Base-by-base conservation (phyloP, 2,113 vertebrate species). In the Hippopotamus amphibius region DNA sequence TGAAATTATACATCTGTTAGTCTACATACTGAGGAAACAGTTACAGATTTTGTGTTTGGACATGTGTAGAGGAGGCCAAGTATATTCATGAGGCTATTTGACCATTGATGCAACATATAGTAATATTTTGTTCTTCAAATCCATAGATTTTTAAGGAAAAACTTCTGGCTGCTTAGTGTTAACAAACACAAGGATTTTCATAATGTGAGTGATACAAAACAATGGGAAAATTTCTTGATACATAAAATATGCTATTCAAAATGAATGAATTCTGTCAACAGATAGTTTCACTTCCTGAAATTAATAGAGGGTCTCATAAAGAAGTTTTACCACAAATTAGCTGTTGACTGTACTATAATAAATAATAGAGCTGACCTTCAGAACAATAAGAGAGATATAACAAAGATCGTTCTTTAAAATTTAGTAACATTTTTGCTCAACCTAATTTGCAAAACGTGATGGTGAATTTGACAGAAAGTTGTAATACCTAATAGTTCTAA, bases 211-310 rank as follows among this genome's bases (percentile, higher is more conserved):
- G 50, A 94, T 94, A 88, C 33, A 92, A 66, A 93, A 71, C 33
- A 55, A 65, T 46, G 21, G 26, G 50, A 89, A 14, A 90, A 96
- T 48, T 46, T 94, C 76, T 82, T 48, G 46, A 80, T 95, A 59
- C 8, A 28, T 96, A 57, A 95, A 95, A 77, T 24, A 63, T 92
- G 66, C 79, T 88, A 68, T 97, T 95, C 88, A 87, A 92, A 96
- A 91, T 95, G 61, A 94, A 83, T 88, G 76, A 95, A 96, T 96
- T 96, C 87, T 95, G 77, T 97, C 82, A 97, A 90, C 69, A 96
- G 93, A 55, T 95, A 12, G 1, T 95, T 98, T 93, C 21, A 90
- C 82, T 93, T 97, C 46, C 81, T 92, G 66, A 84, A 97, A 94
- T 96, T 69, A 95, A 93, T 46, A 93, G 77, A 92, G 43, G 48